Conservation (phyloP, 2,113 vertebrate species). For the Anguilla japonica region DNA sequence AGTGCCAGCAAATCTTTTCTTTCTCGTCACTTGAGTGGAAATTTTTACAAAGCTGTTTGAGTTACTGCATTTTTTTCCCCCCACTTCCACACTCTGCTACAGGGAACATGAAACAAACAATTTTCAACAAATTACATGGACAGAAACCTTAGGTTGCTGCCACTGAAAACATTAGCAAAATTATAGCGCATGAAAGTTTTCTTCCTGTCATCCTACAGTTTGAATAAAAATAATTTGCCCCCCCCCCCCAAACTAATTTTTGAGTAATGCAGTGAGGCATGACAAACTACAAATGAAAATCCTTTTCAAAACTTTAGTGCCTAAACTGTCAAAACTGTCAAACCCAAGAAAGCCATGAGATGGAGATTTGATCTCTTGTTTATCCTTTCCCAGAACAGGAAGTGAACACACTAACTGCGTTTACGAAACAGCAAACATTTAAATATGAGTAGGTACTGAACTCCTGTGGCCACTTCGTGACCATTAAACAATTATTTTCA, state of each 20-base stretch:
- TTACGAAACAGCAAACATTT: neutral
- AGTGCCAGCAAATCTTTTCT: conserved; percentile 42
- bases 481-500: neutral
- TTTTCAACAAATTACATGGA: conserved; percentile 37
- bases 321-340: neutral
- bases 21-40: conserved; percentile 23
- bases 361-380: conserved; percentile 21
- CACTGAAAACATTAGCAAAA: neutral
- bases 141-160: neutral
- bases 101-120: conserved; percentile 23
- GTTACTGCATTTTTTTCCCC: neutral
- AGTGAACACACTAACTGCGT: conserved; percentile 33
- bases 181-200: neutral
- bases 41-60: conserved; percentile 17
- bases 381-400: neutral
- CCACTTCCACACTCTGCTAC: conserved; percentile 28
- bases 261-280: neutral
- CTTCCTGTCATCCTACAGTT: neutral
- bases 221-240: neutral
- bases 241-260: neutral
- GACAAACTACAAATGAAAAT: neutral
- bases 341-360: neutral
- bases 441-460: neutral
- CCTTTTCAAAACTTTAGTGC: neutral
- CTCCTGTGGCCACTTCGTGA: neutral